Percentiles rank a stretch among this genome's conserved stretches.
Conservation (phyloP, 2,888 invertebrate species). For the Agrochola lota region DNA sequence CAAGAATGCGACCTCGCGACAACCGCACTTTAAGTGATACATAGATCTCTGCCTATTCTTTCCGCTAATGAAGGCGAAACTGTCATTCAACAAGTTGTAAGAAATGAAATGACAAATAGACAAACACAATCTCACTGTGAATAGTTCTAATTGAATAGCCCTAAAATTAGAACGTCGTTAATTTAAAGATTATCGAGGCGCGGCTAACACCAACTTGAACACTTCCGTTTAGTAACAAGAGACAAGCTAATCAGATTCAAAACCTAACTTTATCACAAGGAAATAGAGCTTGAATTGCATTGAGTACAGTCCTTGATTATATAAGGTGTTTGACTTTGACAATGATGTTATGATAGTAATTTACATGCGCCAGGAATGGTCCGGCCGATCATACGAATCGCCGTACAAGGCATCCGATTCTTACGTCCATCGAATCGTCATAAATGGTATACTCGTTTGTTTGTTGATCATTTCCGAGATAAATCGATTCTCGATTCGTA, state of each 20-base stretch:
- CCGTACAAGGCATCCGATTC: conserved; percentile 75
- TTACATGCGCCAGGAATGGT: conserved; percentile 76
- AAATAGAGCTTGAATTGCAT: conserved; percentile 50
- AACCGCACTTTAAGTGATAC: background rate
- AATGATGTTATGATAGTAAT: conserved; percentile 80
- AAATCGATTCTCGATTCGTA: conserved; percentile 59
- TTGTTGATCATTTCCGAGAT: conserved; percentile 69
- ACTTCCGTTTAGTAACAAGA: conserved; percentile 24
- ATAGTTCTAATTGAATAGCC: conserved; percentile 78
- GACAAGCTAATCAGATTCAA: background rate
- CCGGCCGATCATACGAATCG: conserved; percentile 67
- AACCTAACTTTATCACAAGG: conserved; percentile 4
- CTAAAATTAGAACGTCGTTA: conserved; percentile 73
- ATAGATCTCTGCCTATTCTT: background rate
- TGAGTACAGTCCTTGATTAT: conserved; percentile 19
- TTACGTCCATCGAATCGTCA: conserved; percentile 71
- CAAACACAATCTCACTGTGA: conserved; percentile 71
- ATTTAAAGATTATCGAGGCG: conserved; percentile 76
- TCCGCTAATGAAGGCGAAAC: background rate
- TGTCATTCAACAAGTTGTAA: conserved; percentile 37
- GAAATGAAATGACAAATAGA: conserved; percentile 62
- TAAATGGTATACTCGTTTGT: conserved; percentile 74
- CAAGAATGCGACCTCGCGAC: too few species aligned
- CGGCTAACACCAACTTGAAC: conserved; percentile 56
- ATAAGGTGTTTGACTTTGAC: conserved; percentile 69